These are phyloP conservation scores for Catharus ustulatus DNA, from an alignment of 2,797 vertebrate species.

Conservation along the genomic window DNA sequence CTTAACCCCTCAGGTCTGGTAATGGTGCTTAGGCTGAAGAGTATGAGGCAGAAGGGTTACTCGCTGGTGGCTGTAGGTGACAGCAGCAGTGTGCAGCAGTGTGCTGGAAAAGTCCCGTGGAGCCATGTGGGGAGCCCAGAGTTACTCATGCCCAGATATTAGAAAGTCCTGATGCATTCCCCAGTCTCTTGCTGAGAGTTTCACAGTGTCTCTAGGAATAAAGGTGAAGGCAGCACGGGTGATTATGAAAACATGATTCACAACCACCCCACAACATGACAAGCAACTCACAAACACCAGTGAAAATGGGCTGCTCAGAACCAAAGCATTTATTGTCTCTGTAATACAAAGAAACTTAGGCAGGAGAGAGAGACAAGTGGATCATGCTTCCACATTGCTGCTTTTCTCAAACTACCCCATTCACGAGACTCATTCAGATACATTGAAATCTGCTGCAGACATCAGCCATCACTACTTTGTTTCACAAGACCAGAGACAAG, in stretches of 20 bases:
- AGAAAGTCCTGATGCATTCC: background rate
- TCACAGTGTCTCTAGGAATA: background rate
- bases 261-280: background rate
- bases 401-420: background rate
- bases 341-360: background rate
- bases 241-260: rapidly evolving
- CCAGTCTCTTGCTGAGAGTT: background rate
- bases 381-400: background rate
- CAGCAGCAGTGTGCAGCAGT: background rate
- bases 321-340: background rate
- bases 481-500: background rate
- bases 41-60: background rate
- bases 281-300: background rate
- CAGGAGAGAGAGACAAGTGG: background rate
- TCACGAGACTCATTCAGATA: background rate
- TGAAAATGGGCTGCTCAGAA: background rate
- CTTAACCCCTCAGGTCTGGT: background rate
- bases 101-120: background rate
- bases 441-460: background rate
- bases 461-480: background rate
- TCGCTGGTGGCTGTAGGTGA: background rate
- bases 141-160: background rate
- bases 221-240: background rate
- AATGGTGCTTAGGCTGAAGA: background rate
- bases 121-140: background rate